Evolutionary conservation across 53 echinoderm and acorn worm genomes (phyloP), one percentile per base, ranked within the genome.

Genomic region (Antedon mediterranea): DNA sequence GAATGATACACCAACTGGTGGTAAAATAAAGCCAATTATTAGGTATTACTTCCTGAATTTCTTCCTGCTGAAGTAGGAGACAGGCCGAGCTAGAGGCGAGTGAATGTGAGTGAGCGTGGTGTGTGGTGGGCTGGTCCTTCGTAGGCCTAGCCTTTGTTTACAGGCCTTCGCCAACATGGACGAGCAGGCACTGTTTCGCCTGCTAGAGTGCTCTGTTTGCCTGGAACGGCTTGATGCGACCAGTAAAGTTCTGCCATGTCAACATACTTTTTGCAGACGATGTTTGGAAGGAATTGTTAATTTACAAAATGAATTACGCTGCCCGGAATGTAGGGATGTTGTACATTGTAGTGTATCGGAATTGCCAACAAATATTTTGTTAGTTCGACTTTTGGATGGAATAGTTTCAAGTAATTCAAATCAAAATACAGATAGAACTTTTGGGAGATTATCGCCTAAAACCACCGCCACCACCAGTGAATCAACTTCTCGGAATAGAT

Each of bases 201-300:
- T 94, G 76, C 82, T 91, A 31, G 94, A 94, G 71, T 94, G 94
- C 85, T 89, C 94, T 0, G 94, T 94, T 29, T 94, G 94, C 33
- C 78, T 94, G 71, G 94, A 91, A 75, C 83, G 85, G n/a, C 74
- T 94, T 34, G 94, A 94, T 74, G 80, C 84, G 13, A 89, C 86
- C 78, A 94, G 94, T 72, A 85, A 89, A 13, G 91, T 94, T 31
- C 80, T 94, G 43, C 94, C 94, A 0, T 91, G 91, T 77, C 91
- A 91, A 84, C 91, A 91, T 72, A 94, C 94, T 34, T 94, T 94
- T 83, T 94, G 94, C 81, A 84, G 87, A 79, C 85, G 91, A 41
- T 94, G 94, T 71, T 87, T 94, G 71, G 82, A 91, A 79, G 89
- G 89, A 72, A 94, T 94, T 31, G 83, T 89, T 41, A 82, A 91